Evolutionary conservation across 2,113 vertebrate genomes (phyloP).

Genomic region (Phaetusa simplex): DNA sequence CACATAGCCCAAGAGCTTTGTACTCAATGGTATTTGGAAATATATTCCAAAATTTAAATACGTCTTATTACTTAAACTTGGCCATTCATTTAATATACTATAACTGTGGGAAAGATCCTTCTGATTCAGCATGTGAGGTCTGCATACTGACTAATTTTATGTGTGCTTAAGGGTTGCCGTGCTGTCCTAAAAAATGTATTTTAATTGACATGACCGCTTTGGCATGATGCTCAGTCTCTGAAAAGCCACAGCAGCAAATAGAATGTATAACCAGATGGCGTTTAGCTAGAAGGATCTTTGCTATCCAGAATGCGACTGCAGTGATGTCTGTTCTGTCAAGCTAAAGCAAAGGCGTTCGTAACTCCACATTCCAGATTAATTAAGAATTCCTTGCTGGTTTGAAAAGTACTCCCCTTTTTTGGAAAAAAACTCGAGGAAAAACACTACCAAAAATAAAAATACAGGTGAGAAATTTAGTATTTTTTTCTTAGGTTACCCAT

Average conservation of each 20-base stretch:
- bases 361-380: conserved; percentile 53
- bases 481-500: neutral
- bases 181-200: neutral
- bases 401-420: conserved; percentile 22
- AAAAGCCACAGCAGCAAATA: conserved; percentile 60
- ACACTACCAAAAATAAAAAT: conserved; percentile 32
- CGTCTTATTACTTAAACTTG: conserved; percentile 31
- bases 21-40: neutral
- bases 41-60: conserved; percentile 7
- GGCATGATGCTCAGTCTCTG: conserved; percentile 42
- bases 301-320: conserved; percentile 18
- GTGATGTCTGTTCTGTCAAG: conserved; percentile 49
- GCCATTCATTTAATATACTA: neutral
- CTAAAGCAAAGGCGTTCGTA: conserved; percentile 58
- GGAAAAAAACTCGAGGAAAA: neutral
- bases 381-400: conserved; percentile 48
- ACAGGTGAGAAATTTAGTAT: neutral
- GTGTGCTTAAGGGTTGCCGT: neutral
- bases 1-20: neutral
- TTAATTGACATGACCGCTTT: conserved; percentile 41
- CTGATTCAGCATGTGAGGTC: neutral
- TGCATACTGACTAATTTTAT: neutral
- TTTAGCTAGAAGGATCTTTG: conserved; percentile 49
- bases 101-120: neutral
- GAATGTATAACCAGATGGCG: conserved; percentile 57